Conservation (phyloP, 92 coral and sea anemone species). For the Metridium senile region DNA sequence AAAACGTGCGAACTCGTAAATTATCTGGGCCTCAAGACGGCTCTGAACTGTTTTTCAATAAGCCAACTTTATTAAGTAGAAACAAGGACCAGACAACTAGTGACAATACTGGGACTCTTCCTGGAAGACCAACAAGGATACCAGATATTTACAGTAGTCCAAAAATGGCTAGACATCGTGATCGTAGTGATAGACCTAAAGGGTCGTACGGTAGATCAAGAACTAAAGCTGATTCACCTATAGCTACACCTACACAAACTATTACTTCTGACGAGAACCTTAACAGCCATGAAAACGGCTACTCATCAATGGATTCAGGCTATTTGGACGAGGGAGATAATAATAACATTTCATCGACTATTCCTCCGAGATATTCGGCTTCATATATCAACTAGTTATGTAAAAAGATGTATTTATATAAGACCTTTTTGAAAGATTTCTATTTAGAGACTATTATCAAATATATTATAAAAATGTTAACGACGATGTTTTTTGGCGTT, state of each 20-base stretch:
- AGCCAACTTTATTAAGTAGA: slow-evolving; percentile 64
- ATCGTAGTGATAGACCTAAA: slow-evolving; percentile 70
- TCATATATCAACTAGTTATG: slow-evolving; percentile 4
- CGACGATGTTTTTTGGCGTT: neutral
- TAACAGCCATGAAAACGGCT: slow-evolving; percentile 37
- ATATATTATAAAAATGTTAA: no score
- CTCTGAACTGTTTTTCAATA: slow-evolving; percentile 58
- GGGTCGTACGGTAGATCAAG: slow-evolving; percentile 71
- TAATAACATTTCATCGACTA: neutral
- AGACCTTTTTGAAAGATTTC: neutral
- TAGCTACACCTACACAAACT: slow-evolving; percentile 16
- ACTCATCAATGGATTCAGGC: neutral
- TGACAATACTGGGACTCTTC: slow-evolving; percentile 45
- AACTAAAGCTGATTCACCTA: neutral
- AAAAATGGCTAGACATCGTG: slow-evolving; percentile 65
- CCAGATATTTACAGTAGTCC: slow-evolving; percentile 85
- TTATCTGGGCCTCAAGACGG: slow-evolving; percentile 27
- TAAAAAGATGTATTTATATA: neutral
- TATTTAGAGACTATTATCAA: neutral
- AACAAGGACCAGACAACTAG: slow-evolving; percentile 38
- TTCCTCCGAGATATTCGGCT: neutral
- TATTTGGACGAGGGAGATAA: neutral
- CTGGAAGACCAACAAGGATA: slow-evolving; percentile 56
- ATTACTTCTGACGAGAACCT: slow-evolving; percentile 18
- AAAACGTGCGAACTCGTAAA: slow-evolving; percentile 51